A percentile compares a stretch with the other conserved stretches of the same genome.
Conservation (phyloP, 1,140 invertebrate species). For the Apis dorsata region DNA sequence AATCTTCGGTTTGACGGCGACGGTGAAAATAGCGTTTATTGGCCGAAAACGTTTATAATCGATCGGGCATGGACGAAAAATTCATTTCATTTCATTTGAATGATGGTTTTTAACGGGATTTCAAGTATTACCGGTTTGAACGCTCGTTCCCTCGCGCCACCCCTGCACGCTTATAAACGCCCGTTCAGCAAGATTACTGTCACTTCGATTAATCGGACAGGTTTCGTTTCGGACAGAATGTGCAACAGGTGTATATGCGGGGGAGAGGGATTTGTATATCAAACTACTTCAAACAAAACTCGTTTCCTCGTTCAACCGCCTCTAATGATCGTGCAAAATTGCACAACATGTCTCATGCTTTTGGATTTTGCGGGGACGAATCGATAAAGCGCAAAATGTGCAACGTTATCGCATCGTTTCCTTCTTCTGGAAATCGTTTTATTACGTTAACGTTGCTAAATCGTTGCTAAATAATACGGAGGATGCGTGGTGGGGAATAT, state of each 20-base stretch:
- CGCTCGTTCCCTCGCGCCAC: no score
- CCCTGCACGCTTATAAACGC: background rate
- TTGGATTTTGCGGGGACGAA: background rate
- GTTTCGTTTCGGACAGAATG: conserved; percentile 28
- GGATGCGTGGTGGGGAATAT: background rate
- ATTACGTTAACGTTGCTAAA: no score
- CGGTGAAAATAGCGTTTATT: background rate
- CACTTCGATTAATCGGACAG: conserved; percentile 51
- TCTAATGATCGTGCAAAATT: background rate
- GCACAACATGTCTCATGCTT: background rate
- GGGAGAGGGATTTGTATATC: conserved; percentile 31
- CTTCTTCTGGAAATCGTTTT: background rate
- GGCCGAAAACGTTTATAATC: background rate
- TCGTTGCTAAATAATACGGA: no score
- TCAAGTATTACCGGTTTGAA: conserved; percentile 44
- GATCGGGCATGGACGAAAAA: background rate
- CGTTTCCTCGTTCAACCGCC: background rate
- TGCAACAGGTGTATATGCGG: conserved; percentile 48
- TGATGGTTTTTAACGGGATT: conserved; percentile 31
- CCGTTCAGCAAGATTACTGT: conserved; percentile 39
- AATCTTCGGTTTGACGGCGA: no score
- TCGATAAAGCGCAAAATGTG: background rate
- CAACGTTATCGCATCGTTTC: background rate
- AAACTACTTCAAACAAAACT: conserved; percentile 34
- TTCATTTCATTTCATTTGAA: background rate